phyloP scores from a whole-genome alignment of 2,888 invertebrate species.

The Altica lythri region DNA sequence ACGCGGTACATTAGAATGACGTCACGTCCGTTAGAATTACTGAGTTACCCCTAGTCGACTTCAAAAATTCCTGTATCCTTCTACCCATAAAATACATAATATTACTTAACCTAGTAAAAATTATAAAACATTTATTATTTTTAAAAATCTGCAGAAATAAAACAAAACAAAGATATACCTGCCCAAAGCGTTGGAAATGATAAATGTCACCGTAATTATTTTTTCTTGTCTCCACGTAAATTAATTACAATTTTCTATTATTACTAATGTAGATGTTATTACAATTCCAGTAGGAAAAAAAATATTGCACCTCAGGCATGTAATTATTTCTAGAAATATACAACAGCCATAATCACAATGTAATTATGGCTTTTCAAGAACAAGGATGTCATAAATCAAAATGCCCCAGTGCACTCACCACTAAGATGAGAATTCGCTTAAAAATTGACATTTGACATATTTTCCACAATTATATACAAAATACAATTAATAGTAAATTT shows the following conservation, averaged over 20 bases:
- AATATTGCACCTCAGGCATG: conserved; percentile 34
- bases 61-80: too few species aligned
- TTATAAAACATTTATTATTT: too few species aligned
- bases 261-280: conserved; percentile 28
- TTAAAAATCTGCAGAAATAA: too few species aligned
- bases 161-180: conserved; percentile 2
- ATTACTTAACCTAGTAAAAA: too few species aligned
- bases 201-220: conserved; percentile 18
- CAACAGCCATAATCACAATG: conserved; percentile 35
- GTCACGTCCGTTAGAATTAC: too few species aligned
- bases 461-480: too few species aligned
- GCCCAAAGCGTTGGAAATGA: conserved; percentile 8
- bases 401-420: conserved; percentile 30
- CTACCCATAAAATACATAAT: too few species aligned
- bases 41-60: too few species aligned
- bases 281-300: conserved; percentile 22
- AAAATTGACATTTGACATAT: too few species aligned
- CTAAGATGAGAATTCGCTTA: too few species aligned
- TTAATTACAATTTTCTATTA: conserved; percentile 26
- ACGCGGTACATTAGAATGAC: too few species aligned
- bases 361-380: conserved; percentile 39
- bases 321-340: conserved; percentile 36
- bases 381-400: conserved; percentile 43
- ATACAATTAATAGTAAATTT: too few species aligned
- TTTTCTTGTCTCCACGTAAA: conserved; percentile 6